phyloP scores from a whole-genome alignment of 2,888 invertebrate species.

The Halictus ligatus region DNA sequence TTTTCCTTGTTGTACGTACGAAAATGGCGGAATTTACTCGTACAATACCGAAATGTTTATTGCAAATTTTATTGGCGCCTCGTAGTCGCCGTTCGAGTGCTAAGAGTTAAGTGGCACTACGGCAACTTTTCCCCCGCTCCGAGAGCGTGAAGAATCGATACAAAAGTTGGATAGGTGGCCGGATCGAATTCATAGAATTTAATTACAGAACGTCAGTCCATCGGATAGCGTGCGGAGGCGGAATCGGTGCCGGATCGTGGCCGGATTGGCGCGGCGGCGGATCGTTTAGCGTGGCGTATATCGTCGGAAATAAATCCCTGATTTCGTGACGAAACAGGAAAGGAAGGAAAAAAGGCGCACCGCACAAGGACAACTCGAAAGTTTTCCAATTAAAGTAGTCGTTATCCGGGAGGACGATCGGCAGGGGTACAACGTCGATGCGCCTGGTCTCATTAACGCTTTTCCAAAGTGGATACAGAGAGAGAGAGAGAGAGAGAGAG shows the following conservation, averaged over 20 bases:
- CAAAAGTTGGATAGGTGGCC: neutral
- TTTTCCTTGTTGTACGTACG: too few species aligned
- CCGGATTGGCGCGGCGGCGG: neutral
- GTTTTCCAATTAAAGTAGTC: slow-evolving; percentile 80
- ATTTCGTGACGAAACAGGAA: slow-evolving; percentile 48
- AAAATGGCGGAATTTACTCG: too few species aligned
- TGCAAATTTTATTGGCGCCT: too few species aligned
- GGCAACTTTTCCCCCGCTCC: neutral
- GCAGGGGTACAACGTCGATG: slow-evolving; percentile 67
- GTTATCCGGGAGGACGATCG: slow-evolving; percentile 75
- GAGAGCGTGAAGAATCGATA: neutral
- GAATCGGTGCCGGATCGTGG: neutral
- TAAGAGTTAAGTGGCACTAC: neutral
- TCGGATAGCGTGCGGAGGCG: neutral
- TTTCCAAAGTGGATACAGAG: slow-evolving; percentile 65
- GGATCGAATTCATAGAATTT: slow-evolving; percentile 15
- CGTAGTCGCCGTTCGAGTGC: too few species aligned
- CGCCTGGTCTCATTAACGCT: slow-evolving; percentile 72
- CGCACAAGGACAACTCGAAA: slow-evolving; percentile 65
- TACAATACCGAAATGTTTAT: too few species aligned
- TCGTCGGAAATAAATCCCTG: slow-evolving; percentile 62
- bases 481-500: neutral
- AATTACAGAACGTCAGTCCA: slow-evolving; percentile 23
- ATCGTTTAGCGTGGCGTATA: slow-evolving; percentile 36
- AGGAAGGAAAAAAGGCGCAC: slow-evolving; percentile 38